Conservation (phyloP, 2,113 vertebrate genomes). For the Numida meleagris region DNA sequence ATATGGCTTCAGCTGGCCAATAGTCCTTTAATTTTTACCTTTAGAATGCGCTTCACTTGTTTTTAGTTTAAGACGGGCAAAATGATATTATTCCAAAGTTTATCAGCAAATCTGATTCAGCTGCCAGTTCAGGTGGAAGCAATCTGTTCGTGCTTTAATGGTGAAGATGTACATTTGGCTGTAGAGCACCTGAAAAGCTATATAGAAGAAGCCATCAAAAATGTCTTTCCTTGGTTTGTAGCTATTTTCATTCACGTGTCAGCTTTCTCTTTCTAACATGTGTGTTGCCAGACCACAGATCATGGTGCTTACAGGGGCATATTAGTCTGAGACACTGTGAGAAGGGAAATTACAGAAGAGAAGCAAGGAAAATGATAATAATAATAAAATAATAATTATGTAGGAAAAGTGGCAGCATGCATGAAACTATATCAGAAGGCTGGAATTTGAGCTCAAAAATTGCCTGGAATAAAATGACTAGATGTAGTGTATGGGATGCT, state of each 20-base stretch:
- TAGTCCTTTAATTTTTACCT: background rate
- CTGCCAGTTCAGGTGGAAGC: background rate
- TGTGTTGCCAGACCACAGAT: too few relatives aligned
- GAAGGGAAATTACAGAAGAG: background rate
- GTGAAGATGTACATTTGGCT: background rate
- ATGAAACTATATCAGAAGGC: background rate
- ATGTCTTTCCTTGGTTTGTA: too few relatives aligned
- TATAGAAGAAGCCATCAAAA: background rate
- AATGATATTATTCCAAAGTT: background rate
- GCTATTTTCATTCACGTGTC: background rate
- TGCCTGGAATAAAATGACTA: rapidly evolving
- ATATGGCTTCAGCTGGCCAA: background rate
- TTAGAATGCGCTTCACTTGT: background rate
- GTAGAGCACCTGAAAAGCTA: background rate
- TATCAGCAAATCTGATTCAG: background rate
- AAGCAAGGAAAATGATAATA: background rate
- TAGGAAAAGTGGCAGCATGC: background rate
- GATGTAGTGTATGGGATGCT: rapidly evolving
- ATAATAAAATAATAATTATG: background rate
- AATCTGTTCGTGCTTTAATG: rapidly evolving
- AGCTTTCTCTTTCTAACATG: background rate
- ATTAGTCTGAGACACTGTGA: background rate
- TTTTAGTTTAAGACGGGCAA: too few relatives aligned
- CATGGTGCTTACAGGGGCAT: background rate
- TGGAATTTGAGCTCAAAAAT: background rate